Percentiles rank a stretch among this genome's conserved stretches.
phyloP scores from a whole-genome alignment of 2,888 invertebrate species.

The Xanthia togata region DNA sequence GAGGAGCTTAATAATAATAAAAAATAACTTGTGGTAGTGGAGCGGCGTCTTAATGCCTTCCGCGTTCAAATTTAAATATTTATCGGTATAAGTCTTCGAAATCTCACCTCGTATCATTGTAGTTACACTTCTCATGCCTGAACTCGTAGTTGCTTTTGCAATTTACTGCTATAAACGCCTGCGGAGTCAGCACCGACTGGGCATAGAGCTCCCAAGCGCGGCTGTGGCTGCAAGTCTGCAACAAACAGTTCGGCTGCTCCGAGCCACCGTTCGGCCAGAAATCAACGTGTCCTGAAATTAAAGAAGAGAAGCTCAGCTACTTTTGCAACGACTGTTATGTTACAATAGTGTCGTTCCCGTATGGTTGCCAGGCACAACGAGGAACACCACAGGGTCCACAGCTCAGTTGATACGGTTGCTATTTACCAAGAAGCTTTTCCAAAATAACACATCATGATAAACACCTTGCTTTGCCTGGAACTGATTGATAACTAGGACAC shows the following conservation, averaged over 20 bases:
- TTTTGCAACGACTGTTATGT: too few relatives aligned
- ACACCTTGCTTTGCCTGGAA: background rate
- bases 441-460: background rate
- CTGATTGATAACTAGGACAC: background rate
- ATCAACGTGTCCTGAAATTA: slow-evolving; percentile 86
- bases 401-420: too few relatives aligned
- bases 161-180: slow-evolving; percentile 73
- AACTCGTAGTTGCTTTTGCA: slow-evolving; percentile 78
- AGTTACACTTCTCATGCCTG: slow-evolving; percentile 70
- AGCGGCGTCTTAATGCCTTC: too few relatives aligned
- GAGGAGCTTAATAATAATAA: background rate
- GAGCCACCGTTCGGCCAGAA: slow-evolving; percentile 84
- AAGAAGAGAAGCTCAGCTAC: too few relatives aligned
- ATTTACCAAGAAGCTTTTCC: background rate
- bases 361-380: too few relatives aligned
- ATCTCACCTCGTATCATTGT: slow-evolving; percentile 70
- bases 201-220: slow-evolving; percentile 78
- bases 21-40: background rate
- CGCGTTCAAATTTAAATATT: background rate
- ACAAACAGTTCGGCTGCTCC: slow-evolving; percentile 82
- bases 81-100: background rate
- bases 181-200: slow-evolving; percentile 73
- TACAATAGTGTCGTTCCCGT: too few relatives aligned
- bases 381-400: too few relatives aligned
- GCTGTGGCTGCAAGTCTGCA: slow-evolving; percentile 84